A percentile compares a stretch with the other conserved stretches of the same genome.
Evolutionary conservation across 23 tunicate species (phyloP).

Genomic region (Ascidia mentula): DNA sequence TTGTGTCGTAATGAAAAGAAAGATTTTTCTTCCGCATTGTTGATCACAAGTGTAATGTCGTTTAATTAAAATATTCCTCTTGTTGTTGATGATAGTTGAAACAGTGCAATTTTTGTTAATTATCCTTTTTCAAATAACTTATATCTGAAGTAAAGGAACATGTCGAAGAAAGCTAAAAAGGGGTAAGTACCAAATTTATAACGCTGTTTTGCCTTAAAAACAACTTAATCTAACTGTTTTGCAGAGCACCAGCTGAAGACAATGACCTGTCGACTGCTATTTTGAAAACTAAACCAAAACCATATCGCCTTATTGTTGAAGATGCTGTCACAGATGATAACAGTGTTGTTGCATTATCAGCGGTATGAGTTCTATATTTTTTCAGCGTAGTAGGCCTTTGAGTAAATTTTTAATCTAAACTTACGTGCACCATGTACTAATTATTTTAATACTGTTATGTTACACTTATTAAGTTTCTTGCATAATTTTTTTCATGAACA

Average conservation of each 20-base stretch:
- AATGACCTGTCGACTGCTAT: conserved; percentile 95
- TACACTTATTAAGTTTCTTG: not conserved
- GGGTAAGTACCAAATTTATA: not conserved
- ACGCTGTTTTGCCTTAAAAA: not conserved
- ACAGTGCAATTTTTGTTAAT: too few relatives aligned
- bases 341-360: conserved; percentile 82
- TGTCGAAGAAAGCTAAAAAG: not conserved
- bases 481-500: not conserved
- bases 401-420: not conserved
- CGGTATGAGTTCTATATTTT: conserved; percentile 26
- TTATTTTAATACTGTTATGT: too few relatives aligned
- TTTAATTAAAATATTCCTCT: too few relatives aligned
- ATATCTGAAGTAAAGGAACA: not conserved
- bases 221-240: not conserved
- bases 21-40: too few relatives aligned
- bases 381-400: not conserved
- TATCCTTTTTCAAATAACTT: not conserved
- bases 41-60: too few relatives aligned
- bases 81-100: too few relatives aligned
- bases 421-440: too few relatives aligned
- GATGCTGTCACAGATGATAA: conserved; percentile 94
- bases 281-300: conserved; percentile 72
- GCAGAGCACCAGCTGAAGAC: conserved; percentile 7
- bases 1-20: too few relatives aligned
- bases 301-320: conserved; percentile 93